Conservation (phyloP, 2,797 vertebrate genomes). For the Coendou prehensilis region DNA sequence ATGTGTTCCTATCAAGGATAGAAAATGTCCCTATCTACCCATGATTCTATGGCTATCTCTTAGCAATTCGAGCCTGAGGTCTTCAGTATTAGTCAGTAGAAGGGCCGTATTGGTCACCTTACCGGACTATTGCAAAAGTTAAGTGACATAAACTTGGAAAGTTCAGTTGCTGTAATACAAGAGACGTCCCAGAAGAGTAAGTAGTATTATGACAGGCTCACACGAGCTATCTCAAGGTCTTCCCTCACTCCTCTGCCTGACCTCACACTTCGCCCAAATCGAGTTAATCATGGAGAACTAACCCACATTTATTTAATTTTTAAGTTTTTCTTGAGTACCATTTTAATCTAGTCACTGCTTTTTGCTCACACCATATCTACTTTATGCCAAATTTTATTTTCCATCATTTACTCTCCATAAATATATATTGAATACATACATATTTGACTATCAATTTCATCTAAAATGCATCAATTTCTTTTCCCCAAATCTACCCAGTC, state of each 20-base stretch:
- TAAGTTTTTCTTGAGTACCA: background rate
- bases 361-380: background rate
- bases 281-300: background rate
- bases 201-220: background rate
- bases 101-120: background rate
- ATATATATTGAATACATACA: slow-evolving; percentile 25
- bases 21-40: background rate
- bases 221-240: background rate
- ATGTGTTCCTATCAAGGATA: background rate
- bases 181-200: background rate
- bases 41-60: background rate
- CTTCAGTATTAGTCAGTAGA: background rate
- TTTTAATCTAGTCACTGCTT: background rate
- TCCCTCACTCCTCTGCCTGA: background rate
- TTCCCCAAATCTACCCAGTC: background rate
- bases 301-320: background rate
- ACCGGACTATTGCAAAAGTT: background rate
- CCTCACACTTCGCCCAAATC: background rate
- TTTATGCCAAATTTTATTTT: slow-evolving; percentile 11
- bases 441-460: background rate
- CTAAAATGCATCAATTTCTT: background rate
- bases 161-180: background rate
- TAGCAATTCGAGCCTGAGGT: background rate
- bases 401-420: background rate
- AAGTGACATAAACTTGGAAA: background rate